Evolutionary conservation across 2,113 vertebrate genomes (phyloP), one percentile per base, ranked within the genome.

Genomic region (Micromys minutus): DNA sequence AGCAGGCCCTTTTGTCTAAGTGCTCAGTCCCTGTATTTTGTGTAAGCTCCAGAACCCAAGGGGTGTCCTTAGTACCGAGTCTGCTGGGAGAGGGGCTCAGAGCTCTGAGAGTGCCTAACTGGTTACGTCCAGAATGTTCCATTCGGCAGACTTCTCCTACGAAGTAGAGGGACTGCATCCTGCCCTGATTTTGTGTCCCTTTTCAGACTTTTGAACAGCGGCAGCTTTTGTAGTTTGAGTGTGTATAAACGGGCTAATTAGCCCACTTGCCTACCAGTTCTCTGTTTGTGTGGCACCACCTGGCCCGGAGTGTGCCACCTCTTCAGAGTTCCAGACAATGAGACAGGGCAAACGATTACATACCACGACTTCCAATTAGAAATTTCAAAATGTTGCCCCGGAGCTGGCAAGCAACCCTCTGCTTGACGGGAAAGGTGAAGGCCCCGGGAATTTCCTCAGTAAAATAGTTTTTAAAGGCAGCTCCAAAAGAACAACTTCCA

Each of bases 191-290:
- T 39, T 81, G 71, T 50, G 19, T 77, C 90, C 42, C 77, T 92
- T 94, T 88, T 74, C 34, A 71, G 65, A 52, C 34, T 86, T 96
- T 90, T 89, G 84, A 94, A 57, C 15, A 93, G 26, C 90, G 65
- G 36, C 12, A 61, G 50, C 42, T 76, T 90, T 71, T 89, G 36
- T 61, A 59, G 75, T 95, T 97, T 96, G 71, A 92, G 59, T 87
- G 11, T 92, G 85, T 93, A 76, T 72, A 96, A 94, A 91, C 93
- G 93, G 80, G 91, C 55, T 97, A 96, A 97, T 96, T 93, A 97
- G 93, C 65, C 39, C 63, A 77, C 16, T 84, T 63, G 42, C 67
- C 93, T 95, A 79, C 77, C 39, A 63, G 95, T 96, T 96, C 87
- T 90, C 96, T 94, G 97, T 96, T 86, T 95, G 59, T n/a, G 19